Conservation (phyloP, 1,140 invertebrate species). For the roundworm (Caenorhabditis elegans) region DNA sequence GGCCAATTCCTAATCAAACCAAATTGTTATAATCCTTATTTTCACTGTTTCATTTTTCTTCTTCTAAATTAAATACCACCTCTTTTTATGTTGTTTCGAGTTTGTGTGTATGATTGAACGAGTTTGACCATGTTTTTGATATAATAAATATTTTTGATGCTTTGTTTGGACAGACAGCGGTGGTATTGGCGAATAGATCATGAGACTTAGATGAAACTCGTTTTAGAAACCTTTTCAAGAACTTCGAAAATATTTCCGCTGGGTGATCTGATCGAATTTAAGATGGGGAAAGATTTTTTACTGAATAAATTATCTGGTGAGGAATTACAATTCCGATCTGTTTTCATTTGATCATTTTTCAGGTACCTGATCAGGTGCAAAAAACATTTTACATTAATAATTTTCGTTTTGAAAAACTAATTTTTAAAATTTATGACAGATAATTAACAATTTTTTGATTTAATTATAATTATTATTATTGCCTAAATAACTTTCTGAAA, state of each 20-base stretch:
- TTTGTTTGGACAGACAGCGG: neutral
- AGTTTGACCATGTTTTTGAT: neutral
- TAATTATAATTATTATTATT: too few relatives aligned
- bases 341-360: too few relatives aligned
- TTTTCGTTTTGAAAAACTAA: too few relatives aligned
- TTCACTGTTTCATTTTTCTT: neutral
- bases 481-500: too few relatives aligned
- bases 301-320: too few relatives aligned
- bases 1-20: slow-evolving; percentile 16
- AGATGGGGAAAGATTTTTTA: too few relatives aligned
- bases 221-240: neutral
- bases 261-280: neutral
- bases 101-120: slow-evolving; percentile 19
- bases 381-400: too few relatives aligned
- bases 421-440: too few relatives aligned
- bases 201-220: neutral
- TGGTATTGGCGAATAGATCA: neutral
- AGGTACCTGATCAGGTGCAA: too few relatives aligned
- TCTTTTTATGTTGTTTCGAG: neutral
- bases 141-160: slow-evolving; percentile 7
- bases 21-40: neutral
- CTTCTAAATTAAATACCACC: neutral
- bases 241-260: neutral
- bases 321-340: too few relatives aligned
- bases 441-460: too few relatives aligned